phyloP scores from a whole-genome alignment of 2,113 vertebrate species.

The Glaucidium brasilianum region DNA sequence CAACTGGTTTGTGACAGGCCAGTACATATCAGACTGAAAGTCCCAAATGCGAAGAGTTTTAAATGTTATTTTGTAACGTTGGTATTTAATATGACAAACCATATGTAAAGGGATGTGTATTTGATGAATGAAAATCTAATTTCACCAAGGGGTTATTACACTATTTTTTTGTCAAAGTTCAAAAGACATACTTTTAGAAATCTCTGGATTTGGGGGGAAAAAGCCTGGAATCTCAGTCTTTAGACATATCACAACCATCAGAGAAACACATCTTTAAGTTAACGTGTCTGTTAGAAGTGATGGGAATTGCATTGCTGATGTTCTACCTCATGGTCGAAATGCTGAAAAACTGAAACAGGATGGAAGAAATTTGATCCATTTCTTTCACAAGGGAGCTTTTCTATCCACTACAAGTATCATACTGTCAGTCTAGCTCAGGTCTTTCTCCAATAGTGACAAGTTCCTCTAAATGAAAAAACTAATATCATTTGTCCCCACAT shows the following conservation, averaged over 20 bases:
- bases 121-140: not conserved
- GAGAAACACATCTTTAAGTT: not conserved
- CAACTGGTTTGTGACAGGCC: not conserved
- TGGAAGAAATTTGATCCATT: not conserved
- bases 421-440: not conserved
- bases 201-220: not conserved
- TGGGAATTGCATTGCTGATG: not conserved
- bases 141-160: not conserved
- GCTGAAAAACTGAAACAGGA: not conserved
- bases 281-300: not conserved
- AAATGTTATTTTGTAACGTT: not conserved
- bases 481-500: not conserved
- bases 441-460: not conserved
- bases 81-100: not conserved
- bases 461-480: not conserved
- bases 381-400: not conserved
- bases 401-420: accelerated
- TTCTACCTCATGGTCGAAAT: not conserved
- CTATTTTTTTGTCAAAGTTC: not conserved
- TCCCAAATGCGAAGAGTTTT: not conserved
- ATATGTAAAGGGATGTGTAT: not conserved
- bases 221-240: not conserved
- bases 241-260: not conserved
- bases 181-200: not conserved
- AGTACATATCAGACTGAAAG: not conserved